Conservation (phyloP, 2,113 vertebrate genomes). For the Thomomys bottae region DNA sequence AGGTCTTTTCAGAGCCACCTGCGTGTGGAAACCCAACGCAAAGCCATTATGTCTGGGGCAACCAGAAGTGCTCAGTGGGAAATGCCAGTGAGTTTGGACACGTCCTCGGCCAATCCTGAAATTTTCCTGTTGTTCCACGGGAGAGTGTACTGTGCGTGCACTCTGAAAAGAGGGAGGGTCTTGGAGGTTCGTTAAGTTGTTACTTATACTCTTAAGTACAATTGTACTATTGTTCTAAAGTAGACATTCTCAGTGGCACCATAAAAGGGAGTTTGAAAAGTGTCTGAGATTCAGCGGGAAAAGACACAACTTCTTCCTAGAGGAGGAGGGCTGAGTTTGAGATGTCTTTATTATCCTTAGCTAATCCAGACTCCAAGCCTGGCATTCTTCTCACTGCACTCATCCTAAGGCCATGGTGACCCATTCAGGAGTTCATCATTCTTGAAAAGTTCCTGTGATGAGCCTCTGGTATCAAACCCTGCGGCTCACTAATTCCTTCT, state of each 20-base stretch:
- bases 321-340: neutral
- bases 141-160: fast-evolving
- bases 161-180: neutral
- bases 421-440: neutral
- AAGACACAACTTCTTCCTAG: neutral
- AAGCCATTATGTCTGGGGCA: neutral
- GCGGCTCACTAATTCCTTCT: neutral
- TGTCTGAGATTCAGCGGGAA: neutral
- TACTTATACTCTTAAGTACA: neutral
- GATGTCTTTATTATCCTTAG: neutral
- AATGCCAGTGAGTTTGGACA: neutral
- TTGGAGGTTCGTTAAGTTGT: neutral
- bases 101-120: neutral
- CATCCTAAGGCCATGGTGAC: neutral
- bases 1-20: neutral
- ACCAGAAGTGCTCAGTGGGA: neutral
- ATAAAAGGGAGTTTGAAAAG: neutral
- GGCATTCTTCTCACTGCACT: neutral
- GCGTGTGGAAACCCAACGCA: neutral
- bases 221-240: neutral
- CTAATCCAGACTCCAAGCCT: fast-evolving
- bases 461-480: neutral
- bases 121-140: fast-evolving
- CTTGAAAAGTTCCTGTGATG: neutral
- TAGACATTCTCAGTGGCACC: neutral